These are phyloP conservation scores for Leptopilina drosophilae DNA, from an alignment of 2,888 invertebrate genomes.

Conservation along the genomic window DNA sequence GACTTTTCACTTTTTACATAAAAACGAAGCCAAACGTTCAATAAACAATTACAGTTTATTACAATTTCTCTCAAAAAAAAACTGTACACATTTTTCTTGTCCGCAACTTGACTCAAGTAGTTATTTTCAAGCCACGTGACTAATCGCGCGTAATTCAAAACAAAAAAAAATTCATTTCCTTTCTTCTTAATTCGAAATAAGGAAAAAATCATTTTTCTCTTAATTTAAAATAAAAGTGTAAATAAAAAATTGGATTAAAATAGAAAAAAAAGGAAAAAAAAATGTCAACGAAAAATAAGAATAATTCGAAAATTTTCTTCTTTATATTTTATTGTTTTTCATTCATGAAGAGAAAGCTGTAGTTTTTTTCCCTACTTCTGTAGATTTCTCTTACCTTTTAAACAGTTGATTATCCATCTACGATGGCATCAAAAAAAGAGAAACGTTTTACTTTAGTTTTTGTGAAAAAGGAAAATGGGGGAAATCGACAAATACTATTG, in stretches of 20 bases:
- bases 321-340: background rate
- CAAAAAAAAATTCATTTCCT: no score
- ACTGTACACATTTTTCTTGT: no score
- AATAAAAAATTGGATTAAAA: no score
- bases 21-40: no score
- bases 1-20: no score
- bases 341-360: background rate
- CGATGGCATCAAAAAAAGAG: background rate
- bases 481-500: constrained; percentile 78
- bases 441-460: constrained; percentile 78
- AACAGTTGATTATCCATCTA: background rate
- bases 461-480: constrained; percentile 74
- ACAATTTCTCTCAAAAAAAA: no score
- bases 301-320: background rate
- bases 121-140: background rate
- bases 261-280: background rate
- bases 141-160: background rate
- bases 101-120: background rate
- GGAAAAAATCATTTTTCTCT: background rate
- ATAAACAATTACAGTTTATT: no score
- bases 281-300: background rate
- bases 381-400: background rate
- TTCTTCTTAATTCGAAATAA: no score
- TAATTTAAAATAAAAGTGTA: no score
- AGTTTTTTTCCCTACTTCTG: background rate